phyloP scores from a whole-genome alignment of 2,797 vertebrate species.

The Urophycis tenuis region DNA sequence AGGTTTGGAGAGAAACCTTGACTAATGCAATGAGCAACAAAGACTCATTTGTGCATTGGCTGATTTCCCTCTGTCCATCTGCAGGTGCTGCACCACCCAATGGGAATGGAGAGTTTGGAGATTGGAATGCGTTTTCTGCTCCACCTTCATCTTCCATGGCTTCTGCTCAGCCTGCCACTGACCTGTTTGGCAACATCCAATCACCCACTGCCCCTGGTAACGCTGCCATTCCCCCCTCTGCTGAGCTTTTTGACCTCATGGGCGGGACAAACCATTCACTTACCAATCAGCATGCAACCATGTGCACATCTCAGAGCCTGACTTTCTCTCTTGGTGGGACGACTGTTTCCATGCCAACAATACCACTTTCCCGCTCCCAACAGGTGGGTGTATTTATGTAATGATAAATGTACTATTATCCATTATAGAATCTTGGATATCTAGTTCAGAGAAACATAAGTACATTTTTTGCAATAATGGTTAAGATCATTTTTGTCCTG shows the following conservation, averaged over 20 bases:
- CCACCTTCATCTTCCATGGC: conserved; percentile 64
- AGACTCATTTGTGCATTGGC: conserved; percentile 4
- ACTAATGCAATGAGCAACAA: background rate
- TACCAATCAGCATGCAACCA: conserved; percentile 68
- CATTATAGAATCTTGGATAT: background rate
- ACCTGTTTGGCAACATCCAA: conserved; percentile 73
- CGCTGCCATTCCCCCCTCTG: conserved; percentile 68
- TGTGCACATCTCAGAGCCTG: conserved; percentile 91
- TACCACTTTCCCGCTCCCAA: conserved; percentile 63
- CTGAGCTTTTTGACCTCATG: conserved; percentile 92
- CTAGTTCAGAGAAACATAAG: background rate
- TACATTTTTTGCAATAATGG: background rate
- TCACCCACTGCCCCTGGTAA: conserved; percentile 55
- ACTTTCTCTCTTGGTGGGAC: conserved; percentile 83
- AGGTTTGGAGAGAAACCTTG: background rate
- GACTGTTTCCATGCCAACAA: conserved; percentile 44
- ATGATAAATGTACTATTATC: background rate
- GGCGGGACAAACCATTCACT: conserved; percentile 69
- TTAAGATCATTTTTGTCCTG: background rate
- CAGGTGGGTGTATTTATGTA: conserved; percentile 46
- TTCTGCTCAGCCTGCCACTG: conserved; percentile 55
- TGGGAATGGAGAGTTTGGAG: conserved; percentile 92
- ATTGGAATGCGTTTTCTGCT: conserved; percentile 88
- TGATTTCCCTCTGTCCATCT: conserved; percentile 3
- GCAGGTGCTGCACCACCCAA: conserved; percentile 73